Evolutionary conservation across 2,797 vertebrate species (phyloP).

Genomic region (Mormyrops attenuatus): DNA sequence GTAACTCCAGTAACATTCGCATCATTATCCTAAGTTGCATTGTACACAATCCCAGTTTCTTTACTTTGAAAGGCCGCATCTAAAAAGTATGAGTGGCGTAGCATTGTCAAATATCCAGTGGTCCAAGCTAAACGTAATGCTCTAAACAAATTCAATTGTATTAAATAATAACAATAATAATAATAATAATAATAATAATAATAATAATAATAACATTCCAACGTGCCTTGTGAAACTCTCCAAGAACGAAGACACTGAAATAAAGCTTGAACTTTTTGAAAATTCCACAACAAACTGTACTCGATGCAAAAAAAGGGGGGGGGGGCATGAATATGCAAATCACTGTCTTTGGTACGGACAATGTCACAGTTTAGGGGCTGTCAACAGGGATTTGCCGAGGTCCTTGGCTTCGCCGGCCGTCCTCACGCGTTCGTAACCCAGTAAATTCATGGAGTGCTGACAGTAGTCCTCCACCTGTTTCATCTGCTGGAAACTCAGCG

Average conservation of each 20-base stretch:
- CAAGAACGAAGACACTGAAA: constrained; percentile 46
- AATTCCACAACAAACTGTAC: constrained; percentile 12
- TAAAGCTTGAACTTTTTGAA: constrained; percentile 56
- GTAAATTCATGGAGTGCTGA: constrained; percentile 84
- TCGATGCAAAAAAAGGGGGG: background rate
- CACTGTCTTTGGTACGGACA: constrained; percentile 57
- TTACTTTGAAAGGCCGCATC: constrained; percentile 36
- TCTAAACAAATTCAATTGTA: constrained; percentile 46
- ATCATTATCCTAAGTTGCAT: constrained; percentile 53
- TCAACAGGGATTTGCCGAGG: constrained; percentile 86
- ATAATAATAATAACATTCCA: constrained; percentile 51
- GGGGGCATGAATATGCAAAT: constrained; percentile 20
- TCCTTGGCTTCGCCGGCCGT: constrained; percentile 89
- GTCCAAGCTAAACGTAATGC: constrained; percentile 50
- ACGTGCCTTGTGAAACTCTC: constrained; percentile 46
- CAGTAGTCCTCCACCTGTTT: constrained; percentile 99
- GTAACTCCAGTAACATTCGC: constrained; percentile 51
- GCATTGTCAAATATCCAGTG: constrained; percentile 46
- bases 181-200: background rate
- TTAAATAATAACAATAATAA: background rate
- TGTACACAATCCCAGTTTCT: constrained; percentile 44
- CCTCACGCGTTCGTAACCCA: constrained; percentile 84
- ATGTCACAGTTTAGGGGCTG: constrained; percentile 74
- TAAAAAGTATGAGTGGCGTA: constrained; percentile 35
- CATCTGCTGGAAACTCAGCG: constrained; percentile 92